These are phyloP conservation scores for Lepus townsendii DNA, from an alignment of 2,797 vertebrate species.

Conservation along the genomic window DNA sequence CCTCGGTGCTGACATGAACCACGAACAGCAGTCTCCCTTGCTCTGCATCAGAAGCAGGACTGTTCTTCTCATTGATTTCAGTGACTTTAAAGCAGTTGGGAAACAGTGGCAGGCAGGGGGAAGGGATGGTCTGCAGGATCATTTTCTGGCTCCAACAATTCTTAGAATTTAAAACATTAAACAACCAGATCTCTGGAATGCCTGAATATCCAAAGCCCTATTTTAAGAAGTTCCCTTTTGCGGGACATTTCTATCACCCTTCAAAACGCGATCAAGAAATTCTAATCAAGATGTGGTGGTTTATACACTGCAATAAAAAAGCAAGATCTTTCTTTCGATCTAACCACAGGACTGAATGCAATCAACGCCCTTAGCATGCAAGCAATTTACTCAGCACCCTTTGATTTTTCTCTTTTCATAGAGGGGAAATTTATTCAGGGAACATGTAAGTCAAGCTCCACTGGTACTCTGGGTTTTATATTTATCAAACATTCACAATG, in stretches of 20 bases:
- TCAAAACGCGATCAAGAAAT: constrained; percentile 13
- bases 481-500: constrained; percentile 22
- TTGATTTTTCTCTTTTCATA: neutral
- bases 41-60: neutral
- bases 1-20: neutral
- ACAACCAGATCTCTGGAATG: constrained; percentile 2
- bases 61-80: constrained; percentile 21
- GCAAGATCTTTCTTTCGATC: constrained; percentile 24
- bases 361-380: neutral
- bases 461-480: neutral
- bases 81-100: neutral
- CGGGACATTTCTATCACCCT: neutral
- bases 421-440: constrained; percentile 29
- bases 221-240: constrained; percentile 47
- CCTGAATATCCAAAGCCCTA: constrained; percentile 20
- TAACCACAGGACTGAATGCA: neutral
- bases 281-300: neutral
- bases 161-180: constrained; percentile 58
- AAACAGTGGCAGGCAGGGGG: neutral
- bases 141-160: constrained; percentile 19
- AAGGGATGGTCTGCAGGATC: neutral
- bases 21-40: neutral
- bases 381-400: neutral
- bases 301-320: neutral
- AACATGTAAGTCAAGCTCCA: constrained; percentile 1